Evolutionary conservation across 1,140 invertebrate species (phyloP), one percentile per base, ranked within the genome.

Genomic region (Ceratina japonica): DNA sequence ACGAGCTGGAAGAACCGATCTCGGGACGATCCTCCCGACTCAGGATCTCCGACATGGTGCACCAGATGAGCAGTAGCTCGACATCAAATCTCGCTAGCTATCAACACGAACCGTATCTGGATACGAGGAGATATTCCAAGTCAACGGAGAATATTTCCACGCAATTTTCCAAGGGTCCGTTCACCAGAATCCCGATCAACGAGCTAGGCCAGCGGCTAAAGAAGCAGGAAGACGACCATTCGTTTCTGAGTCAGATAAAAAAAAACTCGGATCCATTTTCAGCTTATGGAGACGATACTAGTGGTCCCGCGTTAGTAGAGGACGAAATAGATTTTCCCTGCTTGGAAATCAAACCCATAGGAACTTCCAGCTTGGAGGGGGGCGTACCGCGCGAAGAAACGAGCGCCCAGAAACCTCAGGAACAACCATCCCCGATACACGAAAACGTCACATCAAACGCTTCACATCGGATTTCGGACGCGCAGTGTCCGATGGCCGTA

Each of bases 231-330:
- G 44, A 59, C 49, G 70, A 81, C 1, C 83, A 87, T 10, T 80
- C 88, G 59, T 61, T 92, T 20, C 75, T 92, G 0, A 72, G 75
- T 71, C 90, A 90, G 91, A 88, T 92, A 92, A 92, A 92, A 92
- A 92, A 92, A 92, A 92, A 92, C 92, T 92, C 91, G 91, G 91
- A 89, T 92, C 80, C 87, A 81, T 92, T 92, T 91, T 92, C 87
- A 86, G 74, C 51, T 12, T 88, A 80, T 92, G 92, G 91, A 84
- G 88, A 88, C 82, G 87, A 73, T 89, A 87, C 69, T 91, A 87
- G 66, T 62, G 66, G 7, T 10, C 69, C 58, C 24, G 69, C 75
- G 59, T 4, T 76, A 24, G 58, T 89, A 87, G 89, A 91, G 64
- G 91, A 92, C 78, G 91, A 92, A 79, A 87, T 91, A 89, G 91